Evolutionary conservation across 2,888 invertebrate species (phyloP).

Genomic region (Caenorhabditis imperialis): DNA sequence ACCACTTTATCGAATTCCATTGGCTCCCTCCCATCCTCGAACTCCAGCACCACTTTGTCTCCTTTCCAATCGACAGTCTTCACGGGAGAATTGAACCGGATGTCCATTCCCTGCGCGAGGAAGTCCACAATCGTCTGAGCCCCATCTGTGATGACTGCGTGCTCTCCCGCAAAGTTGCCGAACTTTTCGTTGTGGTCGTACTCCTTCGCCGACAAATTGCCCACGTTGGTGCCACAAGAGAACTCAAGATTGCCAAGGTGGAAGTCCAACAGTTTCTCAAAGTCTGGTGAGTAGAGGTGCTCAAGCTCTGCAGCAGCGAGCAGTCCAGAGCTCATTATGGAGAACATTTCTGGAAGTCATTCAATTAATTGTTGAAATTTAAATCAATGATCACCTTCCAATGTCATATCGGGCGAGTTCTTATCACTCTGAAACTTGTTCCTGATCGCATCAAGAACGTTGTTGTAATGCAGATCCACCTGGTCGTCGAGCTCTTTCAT

Average conservation of each 20-base stretch:
- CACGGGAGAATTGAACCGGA: constrained; percentile 78
- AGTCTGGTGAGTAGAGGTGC: constrained; percentile 18
- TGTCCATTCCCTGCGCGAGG: constrained; percentile 78
- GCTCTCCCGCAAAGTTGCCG: constrained; percentile 80
- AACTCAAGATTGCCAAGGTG: constrained; percentile 80
- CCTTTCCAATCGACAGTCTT: constrained; percentile 32
- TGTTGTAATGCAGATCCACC: constrained; percentile 52
- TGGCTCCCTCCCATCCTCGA: constrained; percentile 5
- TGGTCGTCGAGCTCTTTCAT: constrained; percentile 40
- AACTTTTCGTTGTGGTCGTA: constrained; percentile 81
- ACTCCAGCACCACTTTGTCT: constrained; percentile 19
- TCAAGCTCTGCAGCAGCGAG: constrained; percentile 27
- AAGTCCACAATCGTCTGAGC: constrained; percentile 72
- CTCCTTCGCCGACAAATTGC: constrained; percentile 64
- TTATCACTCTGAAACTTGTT: constrained; percentile 39
- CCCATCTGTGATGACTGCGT: constrained; percentile 79
- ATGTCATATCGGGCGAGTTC: constrained; percentile 19
- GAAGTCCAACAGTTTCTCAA: constrained; percentile 78
- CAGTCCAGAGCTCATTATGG: constrained; percentile 19
- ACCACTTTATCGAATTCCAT: constrained; percentile 78
- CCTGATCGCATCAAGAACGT: constrained; percentile 43
- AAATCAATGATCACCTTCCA: constrained; percentile 32
- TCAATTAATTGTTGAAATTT: no score
- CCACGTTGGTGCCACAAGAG: constrained; percentile 79
- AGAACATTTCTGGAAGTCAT: constrained; percentile 40